A percentile compares a stretch with the other conserved stretches of the same genome.
Evolutionary conservation across 2,797 vertebrate genomes (phyloP).

Genomic region (Lophotriccus pileatus): DNA sequence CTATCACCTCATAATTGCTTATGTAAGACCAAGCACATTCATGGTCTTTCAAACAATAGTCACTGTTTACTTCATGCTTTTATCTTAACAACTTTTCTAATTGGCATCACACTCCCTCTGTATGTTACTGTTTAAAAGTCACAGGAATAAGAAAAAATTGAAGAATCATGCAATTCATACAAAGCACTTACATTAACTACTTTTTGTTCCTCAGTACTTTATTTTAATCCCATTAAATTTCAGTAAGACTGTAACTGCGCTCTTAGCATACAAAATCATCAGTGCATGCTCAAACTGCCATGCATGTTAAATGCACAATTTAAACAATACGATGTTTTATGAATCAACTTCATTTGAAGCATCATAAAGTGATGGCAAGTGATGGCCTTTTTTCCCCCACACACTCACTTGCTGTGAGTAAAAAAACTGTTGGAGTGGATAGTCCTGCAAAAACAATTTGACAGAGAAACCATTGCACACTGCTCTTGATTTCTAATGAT

Average conservation of each 20-base stretch:
- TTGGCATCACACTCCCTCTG: not conserved
- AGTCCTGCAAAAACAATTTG: not conserved
- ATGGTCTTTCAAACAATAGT: not conserved
- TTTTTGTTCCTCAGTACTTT: slow-evolving; percentile 41
- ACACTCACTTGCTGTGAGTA: not conserved
- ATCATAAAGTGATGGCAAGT: not conserved
- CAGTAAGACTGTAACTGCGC: not conserved
- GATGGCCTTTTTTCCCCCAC: not conserved
- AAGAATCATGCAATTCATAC: slow-evolving; percentile 41
- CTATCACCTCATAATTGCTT: not conserved
- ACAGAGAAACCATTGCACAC: not conserved
- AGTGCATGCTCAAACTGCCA: slow-evolving; percentile 39
- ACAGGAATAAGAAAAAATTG: not conserved
- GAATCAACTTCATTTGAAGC: not conserved
- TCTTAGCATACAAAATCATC: slow-evolving; percentile 28
- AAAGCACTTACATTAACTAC: slow-evolving; percentile 21
- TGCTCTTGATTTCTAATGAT: not conserved
- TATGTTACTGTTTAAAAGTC: not conserved
- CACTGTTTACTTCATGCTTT: not conserved
- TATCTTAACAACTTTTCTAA: not conserved
- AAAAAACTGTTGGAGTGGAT: not conserved
- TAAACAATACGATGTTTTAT: not conserved
- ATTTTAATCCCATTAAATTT: slow-evolving; percentile 30
- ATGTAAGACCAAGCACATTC: not conserved
- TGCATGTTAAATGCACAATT: slow-evolving; percentile 32